Evolutionary conservation across 2,797 vertebrate genomes (phyloP).

Genomic region (Fringilla coelebs): DNA sequence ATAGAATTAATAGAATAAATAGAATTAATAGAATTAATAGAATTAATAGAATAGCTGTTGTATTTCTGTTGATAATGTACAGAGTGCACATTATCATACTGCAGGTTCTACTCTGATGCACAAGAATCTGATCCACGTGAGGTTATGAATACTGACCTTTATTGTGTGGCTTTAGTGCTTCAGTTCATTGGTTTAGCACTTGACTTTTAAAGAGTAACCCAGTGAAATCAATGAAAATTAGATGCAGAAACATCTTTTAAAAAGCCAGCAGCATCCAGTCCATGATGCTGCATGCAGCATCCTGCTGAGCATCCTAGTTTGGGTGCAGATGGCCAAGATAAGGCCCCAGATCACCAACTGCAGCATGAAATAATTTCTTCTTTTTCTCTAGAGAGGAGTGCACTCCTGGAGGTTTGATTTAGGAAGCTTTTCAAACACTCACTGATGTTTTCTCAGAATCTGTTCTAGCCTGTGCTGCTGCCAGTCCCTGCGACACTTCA

Average conservation of each 20-base stretch:
- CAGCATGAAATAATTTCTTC: not conserved
- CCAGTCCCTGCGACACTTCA: not conserved
- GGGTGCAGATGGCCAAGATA: not conserved
- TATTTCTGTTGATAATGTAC: not conserved
- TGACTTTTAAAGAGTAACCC: not conserved
- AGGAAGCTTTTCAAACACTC: not conserved
- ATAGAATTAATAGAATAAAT: no score
- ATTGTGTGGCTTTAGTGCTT: not conserved
- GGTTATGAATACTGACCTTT: not conserved
- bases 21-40: no score
- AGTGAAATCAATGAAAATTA: not conserved
- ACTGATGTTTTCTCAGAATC: not conserved
- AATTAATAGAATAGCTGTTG: no score
- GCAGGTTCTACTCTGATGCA: not conserved
- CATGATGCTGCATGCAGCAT: not conserved
- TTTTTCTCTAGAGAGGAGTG: not conserved
- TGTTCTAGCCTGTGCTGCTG: not conserved
- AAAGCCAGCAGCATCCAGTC: not conserved
- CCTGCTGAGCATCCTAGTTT: not conserved
- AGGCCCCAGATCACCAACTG: not conserved
- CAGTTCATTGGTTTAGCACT: not conserved
- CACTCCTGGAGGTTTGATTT: not conserved
- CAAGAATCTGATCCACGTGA: not conserved
- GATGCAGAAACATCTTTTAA: not conserved
- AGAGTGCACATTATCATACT: not conserved